These are phyloP conservation scores for Neomorphus geoffroyi DNA, from an alignment of 2,797 vertebrate genomes.

Conservation along the genomic window DNA sequence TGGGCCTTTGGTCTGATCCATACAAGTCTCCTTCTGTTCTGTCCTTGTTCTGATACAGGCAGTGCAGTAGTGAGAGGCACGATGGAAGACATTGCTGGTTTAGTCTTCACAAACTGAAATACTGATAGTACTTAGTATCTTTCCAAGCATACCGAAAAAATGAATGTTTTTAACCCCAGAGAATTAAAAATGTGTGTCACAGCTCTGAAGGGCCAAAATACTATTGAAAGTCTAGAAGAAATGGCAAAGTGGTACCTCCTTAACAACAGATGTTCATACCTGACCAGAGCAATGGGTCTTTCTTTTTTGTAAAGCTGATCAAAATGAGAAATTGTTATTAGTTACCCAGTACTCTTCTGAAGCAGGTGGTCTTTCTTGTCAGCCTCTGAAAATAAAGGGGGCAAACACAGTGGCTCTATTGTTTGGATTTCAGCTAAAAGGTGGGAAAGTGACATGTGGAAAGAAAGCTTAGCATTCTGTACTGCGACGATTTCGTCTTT, in stretches of 20 bases:
- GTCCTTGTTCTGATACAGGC: neutral
- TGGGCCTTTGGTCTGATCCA: neutral
- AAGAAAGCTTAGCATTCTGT: neutral
- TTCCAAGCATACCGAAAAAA: neutral
- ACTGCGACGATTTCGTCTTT: neutral
- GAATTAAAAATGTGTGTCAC: neutral
- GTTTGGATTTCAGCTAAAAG: neutral
- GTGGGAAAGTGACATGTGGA: neutral
- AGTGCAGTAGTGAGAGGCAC: neutral
- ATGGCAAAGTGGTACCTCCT: neutral
- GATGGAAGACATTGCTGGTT: neutral
- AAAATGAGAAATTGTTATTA: neutral
- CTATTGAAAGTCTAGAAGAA: neutral
- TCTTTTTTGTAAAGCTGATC: neutral
- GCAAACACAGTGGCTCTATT: rapidly evolving
- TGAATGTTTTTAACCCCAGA: neutral
- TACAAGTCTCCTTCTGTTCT: neutral
- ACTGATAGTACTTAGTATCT: neutral
- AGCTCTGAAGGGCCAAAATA: neutral
- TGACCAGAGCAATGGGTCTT: neutral
- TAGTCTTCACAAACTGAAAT: neutral
- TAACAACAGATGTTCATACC: neutral
- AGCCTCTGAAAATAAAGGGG: neutral
- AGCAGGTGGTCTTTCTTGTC: neutral
- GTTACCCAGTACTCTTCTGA: neutral